These are phyloP conservation scores for Cygnus atratus DNA, from an alignment of 2,113 vertebrate species.

Conservation along the genomic window DNA sequence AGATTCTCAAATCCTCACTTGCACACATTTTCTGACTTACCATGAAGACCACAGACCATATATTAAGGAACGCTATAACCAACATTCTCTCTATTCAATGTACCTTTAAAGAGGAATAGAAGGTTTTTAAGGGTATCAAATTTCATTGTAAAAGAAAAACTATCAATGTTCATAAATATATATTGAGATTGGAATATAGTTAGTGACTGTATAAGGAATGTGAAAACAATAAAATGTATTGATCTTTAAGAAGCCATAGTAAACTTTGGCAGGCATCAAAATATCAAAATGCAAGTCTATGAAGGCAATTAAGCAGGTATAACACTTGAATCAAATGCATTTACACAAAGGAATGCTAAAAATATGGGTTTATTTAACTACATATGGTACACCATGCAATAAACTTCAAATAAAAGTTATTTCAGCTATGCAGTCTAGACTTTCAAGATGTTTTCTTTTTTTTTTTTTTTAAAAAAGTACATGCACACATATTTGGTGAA, in stretches of 20 bases:
- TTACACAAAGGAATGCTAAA: conserved; percentile 23
- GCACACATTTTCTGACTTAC: not conserved
- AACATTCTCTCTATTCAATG: not conserved
- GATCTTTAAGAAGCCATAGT: not conserved
- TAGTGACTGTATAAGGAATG: not conserved
- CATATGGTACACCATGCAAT: not conserved
- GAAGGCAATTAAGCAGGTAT: not conserved
- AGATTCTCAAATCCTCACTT: not conserved
- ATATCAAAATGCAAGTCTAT: not conserved
- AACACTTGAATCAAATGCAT: not conserved
- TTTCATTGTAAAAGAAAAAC: not conserved
- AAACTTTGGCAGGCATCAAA: not conserved
- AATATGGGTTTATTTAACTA: not conserved
- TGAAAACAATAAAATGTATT: not conserved
- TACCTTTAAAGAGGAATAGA: not conserved
- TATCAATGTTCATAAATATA: not conserved
- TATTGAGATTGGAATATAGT: not conserved
- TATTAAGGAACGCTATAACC: not conserved
- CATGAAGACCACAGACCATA: not conserved
- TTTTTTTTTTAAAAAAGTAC: not conserved
- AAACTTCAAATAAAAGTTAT: not conserved
- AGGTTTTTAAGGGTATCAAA: not conserved
- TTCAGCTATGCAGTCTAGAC: conserved; percentile 6
- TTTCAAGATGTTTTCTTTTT: not conserved
- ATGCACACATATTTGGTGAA: not conserved